A percentile compares a stretch with the other conserved stretches of the same genome.
These are phyloP conservation scores for Heliconius nattereri DNA, from an alignment of 1,140 invertebrate genomes.

Conservation along the genomic window DNA sequence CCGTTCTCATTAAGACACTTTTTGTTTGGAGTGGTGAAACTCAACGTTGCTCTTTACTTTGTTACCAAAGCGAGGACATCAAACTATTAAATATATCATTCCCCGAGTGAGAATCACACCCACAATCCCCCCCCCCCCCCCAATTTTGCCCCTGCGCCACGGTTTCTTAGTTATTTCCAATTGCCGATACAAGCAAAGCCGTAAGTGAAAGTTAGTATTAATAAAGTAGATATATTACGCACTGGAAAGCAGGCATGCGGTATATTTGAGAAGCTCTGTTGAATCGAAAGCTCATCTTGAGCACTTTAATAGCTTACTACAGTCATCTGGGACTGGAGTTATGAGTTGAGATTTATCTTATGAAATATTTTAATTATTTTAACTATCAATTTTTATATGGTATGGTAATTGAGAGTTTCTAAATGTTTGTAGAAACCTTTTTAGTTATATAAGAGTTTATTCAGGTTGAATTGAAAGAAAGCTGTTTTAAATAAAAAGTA, in stretches of 20 bases:
- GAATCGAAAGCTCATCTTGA: slow-evolving; percentile 32
- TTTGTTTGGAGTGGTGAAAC: not conserved
- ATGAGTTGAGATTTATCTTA: slow-evolving; percentile 26
- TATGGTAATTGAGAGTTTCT: not conserved
- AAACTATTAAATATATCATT: not conserved
- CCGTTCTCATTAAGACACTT: not conserved
- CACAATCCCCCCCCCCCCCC: no score
- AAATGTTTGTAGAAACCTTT: not conserved
- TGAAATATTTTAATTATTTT: slow-evolving; percentile 13
- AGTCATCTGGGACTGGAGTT: slow-evolving; percentile 27
- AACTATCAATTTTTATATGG: not conserved
- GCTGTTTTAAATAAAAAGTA: no score
- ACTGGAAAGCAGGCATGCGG: slow-evolving; percentile 4
- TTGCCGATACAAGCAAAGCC: no score
- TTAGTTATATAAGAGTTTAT: not conserved
- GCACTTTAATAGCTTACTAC: slow-evolving; percentile 36
- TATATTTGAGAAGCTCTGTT: slow-evolving; percentile 36
- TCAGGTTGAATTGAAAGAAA: no score
- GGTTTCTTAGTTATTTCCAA: no score
- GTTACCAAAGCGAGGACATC: not conserved
- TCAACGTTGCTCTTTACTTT: not conserved
- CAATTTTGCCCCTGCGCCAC: no score
- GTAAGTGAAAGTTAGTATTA: not conserved
- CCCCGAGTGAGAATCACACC: no score
- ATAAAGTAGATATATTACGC: not conserved